phyloP scores from a whole-genome alignment of 2,113 vertebrate species.

The Ctenomys sociabilis region DNA sequence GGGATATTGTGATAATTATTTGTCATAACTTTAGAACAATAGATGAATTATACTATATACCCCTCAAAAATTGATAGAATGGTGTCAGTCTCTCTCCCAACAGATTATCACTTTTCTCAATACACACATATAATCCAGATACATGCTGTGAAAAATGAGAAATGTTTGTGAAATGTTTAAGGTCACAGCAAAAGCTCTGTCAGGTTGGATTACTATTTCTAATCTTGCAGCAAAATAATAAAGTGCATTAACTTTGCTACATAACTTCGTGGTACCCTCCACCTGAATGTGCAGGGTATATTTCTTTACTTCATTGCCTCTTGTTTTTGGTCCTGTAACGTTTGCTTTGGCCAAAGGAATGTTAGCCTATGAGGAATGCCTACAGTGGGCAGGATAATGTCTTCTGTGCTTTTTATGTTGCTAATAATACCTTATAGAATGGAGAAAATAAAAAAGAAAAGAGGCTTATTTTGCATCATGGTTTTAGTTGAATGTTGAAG shows the following conservation, averaged over 20 bases:
- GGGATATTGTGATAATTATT: neutral
- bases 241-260: neutral
- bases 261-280: neutral
- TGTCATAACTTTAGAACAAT: slow-evolving; percentile 8
- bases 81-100: neutral
- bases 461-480: neutral
- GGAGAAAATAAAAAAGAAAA: neutral
- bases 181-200: neutral
- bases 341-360: slow-evolving; percentile 52
- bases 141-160: neutral
- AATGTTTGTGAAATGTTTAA: slow-evolving; percentile 9
- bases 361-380: neutral
- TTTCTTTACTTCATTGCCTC: neutral
- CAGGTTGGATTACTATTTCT: neutral
- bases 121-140: neutral
- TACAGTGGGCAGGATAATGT: neutral
- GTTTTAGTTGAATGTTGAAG: neutral
- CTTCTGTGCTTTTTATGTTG: neutral
- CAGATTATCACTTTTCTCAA: neutral
- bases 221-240: neutral
- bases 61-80: neutral
- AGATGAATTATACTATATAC: neutral
- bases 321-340: neutral
- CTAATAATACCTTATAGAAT: neutral
- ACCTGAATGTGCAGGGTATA: neutral